These are phyloP conservation scores for Piaya cayana DNA, from an alignment of 2,113 vertebrate genomes.

Conservation along the genomic window DNA sequence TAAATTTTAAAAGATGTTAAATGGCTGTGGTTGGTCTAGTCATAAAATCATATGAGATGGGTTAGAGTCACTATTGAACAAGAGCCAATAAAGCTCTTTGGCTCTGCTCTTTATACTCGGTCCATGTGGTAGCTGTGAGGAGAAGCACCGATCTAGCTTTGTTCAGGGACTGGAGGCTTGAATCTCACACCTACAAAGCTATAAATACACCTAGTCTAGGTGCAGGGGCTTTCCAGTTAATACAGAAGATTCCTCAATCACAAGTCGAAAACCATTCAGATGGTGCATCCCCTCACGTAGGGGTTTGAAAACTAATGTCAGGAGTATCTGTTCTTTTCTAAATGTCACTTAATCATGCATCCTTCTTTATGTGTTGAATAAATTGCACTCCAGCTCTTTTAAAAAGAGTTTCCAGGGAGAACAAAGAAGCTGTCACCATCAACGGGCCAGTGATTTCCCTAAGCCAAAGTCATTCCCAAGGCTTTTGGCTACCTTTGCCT, in stretches of 20 bases:
- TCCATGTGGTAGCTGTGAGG: background rate
- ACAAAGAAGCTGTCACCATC: background rate
- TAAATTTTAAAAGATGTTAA: background rate
- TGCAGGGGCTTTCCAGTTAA: background rate
- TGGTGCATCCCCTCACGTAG: background rate
- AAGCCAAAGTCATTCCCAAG: background rate
- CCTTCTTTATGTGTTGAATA: background rate
- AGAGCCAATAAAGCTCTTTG: background rate
- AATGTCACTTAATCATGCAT: background rate
- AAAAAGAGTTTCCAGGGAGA: background rate
- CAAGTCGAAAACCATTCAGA: background rate
- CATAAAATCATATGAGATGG: background rate
- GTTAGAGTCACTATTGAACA: background rate
- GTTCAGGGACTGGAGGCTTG: background rate
- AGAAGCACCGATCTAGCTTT: background rate
- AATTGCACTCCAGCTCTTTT: background rate
- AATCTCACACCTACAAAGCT: no score
- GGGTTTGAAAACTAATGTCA: background rate
- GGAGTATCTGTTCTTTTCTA: background rate
- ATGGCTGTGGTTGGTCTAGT: background rate
- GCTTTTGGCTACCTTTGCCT: background rate
- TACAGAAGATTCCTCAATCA: background rate
- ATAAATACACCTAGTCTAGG: background rate
- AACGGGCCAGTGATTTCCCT: background rate
- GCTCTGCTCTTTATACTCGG: background rate